phyloP scores from a whole-genome alignment of 1,140 invertebrate species.

The Oppia nitens region DNA sequence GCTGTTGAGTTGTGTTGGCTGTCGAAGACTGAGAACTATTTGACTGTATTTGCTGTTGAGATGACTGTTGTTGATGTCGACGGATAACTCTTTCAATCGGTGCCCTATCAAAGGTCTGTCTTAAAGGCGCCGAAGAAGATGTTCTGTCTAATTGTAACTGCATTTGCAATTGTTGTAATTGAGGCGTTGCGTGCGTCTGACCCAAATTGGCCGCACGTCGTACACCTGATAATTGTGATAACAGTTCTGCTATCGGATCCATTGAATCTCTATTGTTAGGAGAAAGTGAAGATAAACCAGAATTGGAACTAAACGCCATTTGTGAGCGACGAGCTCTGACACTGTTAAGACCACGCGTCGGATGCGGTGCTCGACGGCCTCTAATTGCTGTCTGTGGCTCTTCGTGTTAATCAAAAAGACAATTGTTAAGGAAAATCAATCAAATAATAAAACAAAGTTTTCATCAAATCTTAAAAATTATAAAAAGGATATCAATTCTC shows the following conservation, averaged over 20 bases:
- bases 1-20: background rate
- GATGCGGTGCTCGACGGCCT: conserved; percentile 66
- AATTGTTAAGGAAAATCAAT: conserved; percentile 3
- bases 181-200: conserved; percentile 44
- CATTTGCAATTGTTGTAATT: conserved; percentile 74
- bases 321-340: conserved; percentile 56
- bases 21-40: background rate
- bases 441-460: conserved; percentile 8
- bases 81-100: conserved; percentile 13
- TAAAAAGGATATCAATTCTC: conserved; percentile 27
- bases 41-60: background rate
- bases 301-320: conserved; percentile 64
- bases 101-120: background rate
- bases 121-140: conserved; percentile 20
- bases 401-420: background rate
- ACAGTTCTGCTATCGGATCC: conserved; percentile 79
- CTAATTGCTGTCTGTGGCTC: conserved; percentile 22
- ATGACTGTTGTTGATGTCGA: conserved; percentile 8
- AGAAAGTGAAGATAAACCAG: conserved; percentile 56
- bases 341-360: conserved; percentile 52
- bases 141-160: conserved; percentile 69
- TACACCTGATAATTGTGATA: conserved; percentile 78
- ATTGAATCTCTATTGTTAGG: conserved; percentile 61
- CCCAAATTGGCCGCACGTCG: conserved; percentile 40
- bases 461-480: background rate